Percentiles rank a stretch among this genome's conserved stretches.
These are phyloP conservation scores for Platypus cylindrus DNA, from an alignment of 2,888 invertebrate genomes.

Conservation along the genomic window DNA sequence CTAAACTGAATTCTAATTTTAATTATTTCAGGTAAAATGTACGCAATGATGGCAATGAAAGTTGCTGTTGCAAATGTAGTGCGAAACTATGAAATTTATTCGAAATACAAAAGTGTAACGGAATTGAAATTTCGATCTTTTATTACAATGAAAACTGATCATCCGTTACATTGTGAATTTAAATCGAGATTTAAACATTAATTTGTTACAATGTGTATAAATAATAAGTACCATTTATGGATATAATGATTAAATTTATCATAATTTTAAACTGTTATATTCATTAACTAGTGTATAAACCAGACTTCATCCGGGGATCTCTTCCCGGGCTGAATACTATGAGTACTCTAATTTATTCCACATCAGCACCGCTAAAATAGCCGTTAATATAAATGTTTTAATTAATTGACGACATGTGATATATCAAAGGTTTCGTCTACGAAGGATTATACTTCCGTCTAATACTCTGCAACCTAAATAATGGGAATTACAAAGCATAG, in stretches of 20 bases:
- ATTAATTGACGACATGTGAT: no score
- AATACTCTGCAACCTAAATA: no score
- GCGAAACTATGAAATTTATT: constrained; percentile 14
- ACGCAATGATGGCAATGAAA: constrained; percentile 15
- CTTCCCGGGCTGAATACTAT: no score
- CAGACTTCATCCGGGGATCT: no score
- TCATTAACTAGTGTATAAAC: no score
- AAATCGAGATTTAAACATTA: constrained; percentile 9
- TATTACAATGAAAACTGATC: constrained; percentile 12
- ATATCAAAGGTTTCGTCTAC: no score
- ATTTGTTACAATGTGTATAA: neutral
- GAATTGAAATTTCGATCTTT: constrained; percentile 10
- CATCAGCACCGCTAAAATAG: no score
- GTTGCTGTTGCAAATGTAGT: constrained; percentile 13
- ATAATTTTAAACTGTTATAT: no score
- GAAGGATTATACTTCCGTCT: no score
- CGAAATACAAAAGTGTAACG: constrained; percentile 10
- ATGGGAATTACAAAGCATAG: no score
- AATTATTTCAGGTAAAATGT: constrained; percentile 14
- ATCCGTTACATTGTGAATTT: constrained; percentile 10
- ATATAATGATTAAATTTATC: neutral
- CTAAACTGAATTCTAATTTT: neutral
- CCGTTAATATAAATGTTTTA: no score
- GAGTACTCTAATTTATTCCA: no score
- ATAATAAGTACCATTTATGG: neutral